Evolutionary conservation across 2,888 invertebrate species (phyloP), one percentile per base, ranked within the genome.

Genomic region (Deroplatys truncata): DNA sequence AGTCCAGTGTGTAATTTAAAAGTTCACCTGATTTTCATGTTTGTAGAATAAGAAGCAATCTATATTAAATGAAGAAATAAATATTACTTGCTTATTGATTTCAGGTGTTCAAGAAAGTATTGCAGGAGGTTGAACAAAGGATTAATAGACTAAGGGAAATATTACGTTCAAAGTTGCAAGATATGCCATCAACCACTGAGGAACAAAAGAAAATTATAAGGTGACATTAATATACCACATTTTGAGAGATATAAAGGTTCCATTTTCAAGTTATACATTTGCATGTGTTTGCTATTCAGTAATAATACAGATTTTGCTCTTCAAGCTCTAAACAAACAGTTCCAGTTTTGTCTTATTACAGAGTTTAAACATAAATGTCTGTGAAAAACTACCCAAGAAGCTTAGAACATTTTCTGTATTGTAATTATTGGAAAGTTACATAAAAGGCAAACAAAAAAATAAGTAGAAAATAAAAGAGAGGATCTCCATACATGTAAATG

Each of bases 201-300:
- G 98, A 99, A 92, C 99, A 99, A 93, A 99, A 98, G 92, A 97
- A 98, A 93, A 95, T 99, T 90, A 98, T 99, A 91, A 96, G 98
- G 95, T 95, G 92, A 85, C 25, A 56, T 31, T 15, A 49, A 84
- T 83, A 49, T 28, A 83, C 43, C 88, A 29, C 28, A 28, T 84
- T 86, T 28, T 89, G 29, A 7, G 7, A 28, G 20, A 31, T 87
- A 28, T 89, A 49, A 28, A 5, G 13, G 2, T 85, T 13, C 4
- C 85, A 25, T 88, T 25, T 88, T 43, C 85, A 85, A 20, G 25
- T 56, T 56, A 7, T 25, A 72, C 9, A 72, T 72, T 72, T 72
- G 20, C 56, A 56, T 72, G 1, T 20, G 2, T 72, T 72, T 72
- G 20, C 4, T 72, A 72, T 16, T 7, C 20, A 7, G 16, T 20